Conservation (phyloP, 2,113 vertebrate species). For the Peromyscus maniculatus region DNA sequence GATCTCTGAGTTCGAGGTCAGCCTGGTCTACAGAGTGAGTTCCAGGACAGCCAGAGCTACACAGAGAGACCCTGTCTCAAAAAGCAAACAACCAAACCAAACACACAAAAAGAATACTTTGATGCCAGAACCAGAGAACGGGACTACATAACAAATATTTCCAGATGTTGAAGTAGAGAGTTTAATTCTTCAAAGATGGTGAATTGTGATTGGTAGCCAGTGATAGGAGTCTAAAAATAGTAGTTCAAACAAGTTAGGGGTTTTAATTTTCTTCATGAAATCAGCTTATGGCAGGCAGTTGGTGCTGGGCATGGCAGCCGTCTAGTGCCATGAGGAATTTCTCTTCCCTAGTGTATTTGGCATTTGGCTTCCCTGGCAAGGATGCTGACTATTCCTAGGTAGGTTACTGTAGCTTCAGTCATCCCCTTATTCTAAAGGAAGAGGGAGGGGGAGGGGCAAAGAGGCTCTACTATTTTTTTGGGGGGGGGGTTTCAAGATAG, state of each 20-base stretch:
- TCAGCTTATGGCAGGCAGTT: neutral
- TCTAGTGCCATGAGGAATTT: neutral
- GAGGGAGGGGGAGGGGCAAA: neutral
- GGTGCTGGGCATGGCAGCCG: neutral
- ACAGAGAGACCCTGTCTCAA: neutral
- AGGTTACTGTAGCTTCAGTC: neutral
- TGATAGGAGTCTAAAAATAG: neutral
- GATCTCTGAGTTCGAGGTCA: no score
- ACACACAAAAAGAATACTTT: neutral
- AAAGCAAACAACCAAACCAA: neutral
- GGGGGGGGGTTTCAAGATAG: neutral
- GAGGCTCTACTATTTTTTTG: neutral
- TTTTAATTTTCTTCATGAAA: neutral
- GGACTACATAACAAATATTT: neutral
- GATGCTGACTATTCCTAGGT: neutral
- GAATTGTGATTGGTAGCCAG: neutral
- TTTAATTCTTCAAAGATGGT: neutral
- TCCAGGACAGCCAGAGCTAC: no score
- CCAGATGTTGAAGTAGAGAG: neutral
- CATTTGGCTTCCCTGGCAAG: neutral
- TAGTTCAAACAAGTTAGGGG: neutral
- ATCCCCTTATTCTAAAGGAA: neutral
- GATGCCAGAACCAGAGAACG: neutral
- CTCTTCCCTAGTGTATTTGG: neutral
- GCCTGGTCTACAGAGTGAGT: no score